Conservation (phyloP, 2,113 vertebrate species). For the Camelus dromedarius region DNA sequence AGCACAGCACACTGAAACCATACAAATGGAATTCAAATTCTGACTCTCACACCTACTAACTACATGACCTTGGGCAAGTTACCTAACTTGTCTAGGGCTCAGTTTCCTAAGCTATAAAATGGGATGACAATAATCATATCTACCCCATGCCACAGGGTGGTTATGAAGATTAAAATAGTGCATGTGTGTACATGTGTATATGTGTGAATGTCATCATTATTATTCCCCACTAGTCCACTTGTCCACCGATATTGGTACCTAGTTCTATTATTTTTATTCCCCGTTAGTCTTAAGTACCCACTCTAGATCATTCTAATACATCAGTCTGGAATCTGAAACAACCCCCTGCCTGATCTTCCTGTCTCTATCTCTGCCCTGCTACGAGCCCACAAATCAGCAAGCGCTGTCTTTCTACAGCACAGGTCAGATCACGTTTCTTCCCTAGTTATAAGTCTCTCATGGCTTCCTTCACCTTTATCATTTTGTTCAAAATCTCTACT, state of each 20-base stretch:
- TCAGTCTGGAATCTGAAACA: not conserved
- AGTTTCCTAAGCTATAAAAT: conserved; percentile 12
- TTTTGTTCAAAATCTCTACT: not conserved
- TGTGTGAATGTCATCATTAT: not conserved
- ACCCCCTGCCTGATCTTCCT: not conserved
- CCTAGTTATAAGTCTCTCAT: not conserved
- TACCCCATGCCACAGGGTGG: not conserved
- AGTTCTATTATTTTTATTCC: not conserved
- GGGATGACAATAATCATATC: not conserved
- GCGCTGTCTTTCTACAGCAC: not conserved
- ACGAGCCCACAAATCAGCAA: not conserved
- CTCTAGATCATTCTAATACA: not conserved
- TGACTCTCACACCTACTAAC: not conserved
- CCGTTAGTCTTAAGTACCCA: not conserved
- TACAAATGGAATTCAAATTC: not conserved
- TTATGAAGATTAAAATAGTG: not conserved
- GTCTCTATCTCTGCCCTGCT: not conserved
- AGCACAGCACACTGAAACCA: not conserved
- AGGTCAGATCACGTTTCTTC: not conserved
- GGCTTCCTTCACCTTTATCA: not conserved
- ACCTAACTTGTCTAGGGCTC: not conserved
- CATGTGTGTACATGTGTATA: not conserved
- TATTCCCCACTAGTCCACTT: not conserved
- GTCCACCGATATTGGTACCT: not conserved
- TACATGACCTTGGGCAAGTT: not conserved